Conservation (phyloP, 1,140 invertebrate genomes). For the Brachionus asplanchnoidis region DNA sequence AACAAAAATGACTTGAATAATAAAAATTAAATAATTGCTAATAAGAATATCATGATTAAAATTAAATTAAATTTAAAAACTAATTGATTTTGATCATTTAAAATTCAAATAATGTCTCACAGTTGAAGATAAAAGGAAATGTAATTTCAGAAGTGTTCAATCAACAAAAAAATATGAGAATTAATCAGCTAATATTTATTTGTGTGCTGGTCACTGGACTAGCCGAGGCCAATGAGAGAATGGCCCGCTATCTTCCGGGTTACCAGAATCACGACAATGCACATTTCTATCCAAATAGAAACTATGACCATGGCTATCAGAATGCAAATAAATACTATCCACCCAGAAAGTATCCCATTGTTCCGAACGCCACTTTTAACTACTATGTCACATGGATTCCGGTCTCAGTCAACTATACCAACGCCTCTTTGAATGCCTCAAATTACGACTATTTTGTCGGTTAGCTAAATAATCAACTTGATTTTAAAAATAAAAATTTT, state of each 20-base stretch:
- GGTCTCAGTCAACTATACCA: background rate
- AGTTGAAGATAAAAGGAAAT: background rate
- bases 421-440: background rate
- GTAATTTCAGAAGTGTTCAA: background rate
- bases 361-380: background rate
- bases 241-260: background rate
- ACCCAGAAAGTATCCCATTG: background rate
- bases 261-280: background rate
- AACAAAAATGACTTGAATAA: background rate
- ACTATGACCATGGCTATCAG: background rate
- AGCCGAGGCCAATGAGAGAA: background rate
- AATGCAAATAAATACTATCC: background rate
- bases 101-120: background rate
- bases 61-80: background rate
- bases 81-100: background rate
- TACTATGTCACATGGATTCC: background rate
- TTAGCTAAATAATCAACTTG: background rate
- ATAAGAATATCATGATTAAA: background rate
- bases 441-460: background rate
- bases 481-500: background rate
- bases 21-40: background rate
- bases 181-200: background rate
- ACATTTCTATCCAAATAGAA: background rate
- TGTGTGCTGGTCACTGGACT: background rate
- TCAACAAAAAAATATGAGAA: background rate